Evolutionary conservation across 2,888 invertebrate species (phyloP).

Genomic region (Nemoura dubitans): DNA sequence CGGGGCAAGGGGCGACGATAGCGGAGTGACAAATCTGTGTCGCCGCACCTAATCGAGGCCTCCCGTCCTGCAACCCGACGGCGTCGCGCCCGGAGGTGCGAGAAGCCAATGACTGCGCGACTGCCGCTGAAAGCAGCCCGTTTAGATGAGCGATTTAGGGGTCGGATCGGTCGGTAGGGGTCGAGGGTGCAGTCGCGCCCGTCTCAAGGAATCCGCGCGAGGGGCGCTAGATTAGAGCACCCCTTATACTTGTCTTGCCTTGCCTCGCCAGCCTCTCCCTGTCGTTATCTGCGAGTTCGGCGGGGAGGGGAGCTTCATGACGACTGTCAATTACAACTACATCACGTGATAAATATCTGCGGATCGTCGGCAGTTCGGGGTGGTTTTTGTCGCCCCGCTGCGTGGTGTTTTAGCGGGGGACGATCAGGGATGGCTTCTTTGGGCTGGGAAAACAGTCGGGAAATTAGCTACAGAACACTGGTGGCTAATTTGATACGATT

Average conservation of each 20-base stretch:
- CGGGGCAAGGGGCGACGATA: neutral
- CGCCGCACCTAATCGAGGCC: no score
- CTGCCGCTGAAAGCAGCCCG: conserved; percentile 39
- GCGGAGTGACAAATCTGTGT: neutral
- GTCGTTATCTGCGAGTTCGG: neutral
- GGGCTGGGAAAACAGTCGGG: no score
- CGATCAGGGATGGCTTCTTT: neutral
- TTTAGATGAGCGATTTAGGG: conserved; percentile 42
- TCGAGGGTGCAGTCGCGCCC: conserved; percentile 30
- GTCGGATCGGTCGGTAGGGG: neutral
- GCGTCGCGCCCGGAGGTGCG: neutral
- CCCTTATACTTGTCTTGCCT: conserved; percentile 8
- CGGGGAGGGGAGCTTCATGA: neutral
- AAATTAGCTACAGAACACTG: no score
- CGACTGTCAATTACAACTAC: conserved; percentile 44
- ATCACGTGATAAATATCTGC: conserved; percentile 7
- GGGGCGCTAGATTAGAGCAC: neutral
- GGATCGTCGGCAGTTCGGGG: neutral
- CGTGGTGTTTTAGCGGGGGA: neutral
- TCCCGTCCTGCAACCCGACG: no score
- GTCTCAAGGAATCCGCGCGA: conserved; percentile 32
- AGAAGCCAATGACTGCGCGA: conserved; percentile 33
- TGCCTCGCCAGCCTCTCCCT: neutral
- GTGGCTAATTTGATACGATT: no score
- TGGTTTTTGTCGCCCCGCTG: neutral